Evolutionary conservation across 2,888 invertebrate species (phyloP).

Genomic region (Sinelater perroti): DNA sequence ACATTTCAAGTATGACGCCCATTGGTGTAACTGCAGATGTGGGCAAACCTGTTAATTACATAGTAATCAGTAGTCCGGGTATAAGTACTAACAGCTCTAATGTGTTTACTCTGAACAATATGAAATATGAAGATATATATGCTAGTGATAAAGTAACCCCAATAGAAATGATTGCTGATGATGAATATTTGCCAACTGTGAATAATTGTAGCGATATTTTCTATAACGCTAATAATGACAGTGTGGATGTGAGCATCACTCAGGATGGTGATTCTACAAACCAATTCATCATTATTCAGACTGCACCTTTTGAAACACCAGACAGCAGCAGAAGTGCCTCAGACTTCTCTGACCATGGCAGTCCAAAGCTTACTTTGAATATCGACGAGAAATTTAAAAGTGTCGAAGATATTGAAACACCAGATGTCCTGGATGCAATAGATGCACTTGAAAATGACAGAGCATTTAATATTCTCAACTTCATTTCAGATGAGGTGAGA

Average conservation of each 20-base stretch:
- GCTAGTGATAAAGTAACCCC: slow-evolving; percentile 36
- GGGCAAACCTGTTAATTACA: slow-evolving; percentile 26
- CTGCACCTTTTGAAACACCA: slow-evolving; percentile 35
- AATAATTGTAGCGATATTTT: slow-evolving; percentile 31
- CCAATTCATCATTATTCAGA: slow-evolving; percentile 20
- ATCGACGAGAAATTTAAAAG: slow-evolving; percentile 40
- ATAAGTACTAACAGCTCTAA: slow-evolving; percentile 32
- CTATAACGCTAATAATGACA: slow-evolving; percentile 14
- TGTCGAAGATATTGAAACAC: slow-evolving; percentile 51
- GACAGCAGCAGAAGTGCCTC: slow-evolving; percentile 35
- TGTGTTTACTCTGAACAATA: slow-evolving; percentile 35
- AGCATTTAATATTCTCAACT: slow-evolving; percentile 55
- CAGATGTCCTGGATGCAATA: slow-evolving; percentile 60
- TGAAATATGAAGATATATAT: slow-evolving; percentile 34
- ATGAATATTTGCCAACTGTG: slow-evolving; percentile 32
- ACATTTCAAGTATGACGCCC: slow-evolving; percentile 27
- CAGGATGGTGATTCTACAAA: background rate
- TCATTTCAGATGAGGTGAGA: slow-evolving; percentile 53
- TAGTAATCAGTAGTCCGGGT: slow-evolving; percentile 34
- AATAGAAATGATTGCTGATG: slow-evolving; percentile 27
- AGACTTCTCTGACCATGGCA: slow-evolving; percentile 22
- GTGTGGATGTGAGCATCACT: slow-evolving; percentile 4
- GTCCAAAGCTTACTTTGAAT: slow-evolving; percentile 36
- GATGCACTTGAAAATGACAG: slow-evolving; percentile 51
- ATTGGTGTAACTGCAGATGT: slow-evolving; percentile 13